phyloP scores from a whole-genome alignment of 2,113 vertebrate genomes.

The Urocynchramus pylzowi region DNA sequence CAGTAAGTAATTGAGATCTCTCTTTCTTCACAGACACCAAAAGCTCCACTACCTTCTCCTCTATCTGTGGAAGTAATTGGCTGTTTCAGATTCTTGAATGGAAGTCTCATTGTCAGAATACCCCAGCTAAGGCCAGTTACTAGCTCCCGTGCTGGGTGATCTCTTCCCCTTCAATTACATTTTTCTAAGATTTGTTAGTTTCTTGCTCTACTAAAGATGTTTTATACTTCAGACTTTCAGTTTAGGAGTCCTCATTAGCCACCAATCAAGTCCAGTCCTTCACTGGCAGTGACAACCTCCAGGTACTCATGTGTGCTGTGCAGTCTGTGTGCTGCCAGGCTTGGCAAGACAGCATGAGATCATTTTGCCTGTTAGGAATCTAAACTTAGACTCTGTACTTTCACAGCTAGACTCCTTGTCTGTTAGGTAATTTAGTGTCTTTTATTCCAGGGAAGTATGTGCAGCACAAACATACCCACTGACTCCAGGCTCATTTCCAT shows the following conservation, averaged over 20 bases:
- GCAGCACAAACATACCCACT: conserved; percentile 1
- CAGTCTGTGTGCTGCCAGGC: background rate
- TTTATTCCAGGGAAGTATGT: background rate
- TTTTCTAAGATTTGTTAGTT: background rate
- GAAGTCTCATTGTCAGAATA: background rate
- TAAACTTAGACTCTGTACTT: conserved; percentile 4
- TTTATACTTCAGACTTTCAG: background rate
- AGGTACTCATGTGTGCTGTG: background rate
- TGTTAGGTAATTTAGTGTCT: background rate
- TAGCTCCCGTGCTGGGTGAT: background rate
- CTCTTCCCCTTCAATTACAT: background rate
- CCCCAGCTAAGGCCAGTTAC: background rate
- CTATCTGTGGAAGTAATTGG: background rate
- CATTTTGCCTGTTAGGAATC: background rate
- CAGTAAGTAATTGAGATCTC: background rate
- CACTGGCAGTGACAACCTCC: background rate
- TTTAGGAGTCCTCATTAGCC: background rate
- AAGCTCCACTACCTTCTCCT: background rate
- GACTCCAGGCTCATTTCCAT: conserved; percentile 1
- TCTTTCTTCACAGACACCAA: background rate
- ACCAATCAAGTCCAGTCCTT: background rate
- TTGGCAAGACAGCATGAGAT: conserved; percentile 6
- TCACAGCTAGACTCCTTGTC: background rate
- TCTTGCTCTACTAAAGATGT: background rate
- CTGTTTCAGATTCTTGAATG: background rate